These are phyloP conservation scores for Watsonalla binaria DNA, from an alignment of 2,888 invertebrate genomes.

Conservation along the genomic window DNA sequence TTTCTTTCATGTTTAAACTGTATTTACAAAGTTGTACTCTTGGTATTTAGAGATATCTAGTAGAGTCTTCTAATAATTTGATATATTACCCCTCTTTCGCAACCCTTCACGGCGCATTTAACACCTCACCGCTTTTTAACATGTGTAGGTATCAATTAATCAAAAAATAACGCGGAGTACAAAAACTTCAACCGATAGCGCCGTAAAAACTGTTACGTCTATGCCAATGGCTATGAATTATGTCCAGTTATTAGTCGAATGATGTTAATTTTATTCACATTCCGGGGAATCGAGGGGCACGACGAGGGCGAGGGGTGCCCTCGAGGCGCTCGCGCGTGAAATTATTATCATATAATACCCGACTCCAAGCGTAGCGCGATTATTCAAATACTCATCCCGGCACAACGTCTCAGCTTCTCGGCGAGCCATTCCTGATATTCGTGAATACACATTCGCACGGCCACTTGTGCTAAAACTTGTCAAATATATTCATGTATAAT, in stretches of 20 bases:
- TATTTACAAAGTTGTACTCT: background rate
- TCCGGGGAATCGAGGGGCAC: constrained; percentile 45
- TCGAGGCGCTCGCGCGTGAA: constrained; percentile 67
- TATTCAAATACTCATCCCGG: constrained; percentile 71
- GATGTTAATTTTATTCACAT: constrained; percentile 64
- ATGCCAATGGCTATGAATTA: constrained; percentile 21
- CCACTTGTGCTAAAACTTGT: constrained; percentile 62
- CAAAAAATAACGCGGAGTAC: constrained; percentile 43
- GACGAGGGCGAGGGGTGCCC: constrained; percentile 33
- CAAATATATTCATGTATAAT: constrained; percentile 72
- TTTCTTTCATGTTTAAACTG: no score
- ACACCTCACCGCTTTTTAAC: constrained; percentile 59
- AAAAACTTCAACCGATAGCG: constrained; percentile 37
- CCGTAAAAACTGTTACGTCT: constrained; percentile 39
- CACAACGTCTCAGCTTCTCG: constrained; percentile 35
- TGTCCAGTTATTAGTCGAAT: constrained; percentile 31
- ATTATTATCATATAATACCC: constrained; percentile 77
- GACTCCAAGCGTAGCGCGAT: constrained; percentile 63
- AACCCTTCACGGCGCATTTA: constrained; percentile 26
- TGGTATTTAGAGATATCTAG: background rate
- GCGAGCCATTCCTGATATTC: constrained; percentile 55
- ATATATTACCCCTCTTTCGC: constrained; percentile 12
- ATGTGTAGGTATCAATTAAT: constrained; percentile 65
- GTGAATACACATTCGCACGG: constrained; percentile 51
- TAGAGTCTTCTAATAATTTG: constrained; percentile 17